These are phyloP conservation scores for Corythucha ciliata DNA, from an alignment of 2,888 invertebrate genomes.

Conservation along the genomic window DNA sequence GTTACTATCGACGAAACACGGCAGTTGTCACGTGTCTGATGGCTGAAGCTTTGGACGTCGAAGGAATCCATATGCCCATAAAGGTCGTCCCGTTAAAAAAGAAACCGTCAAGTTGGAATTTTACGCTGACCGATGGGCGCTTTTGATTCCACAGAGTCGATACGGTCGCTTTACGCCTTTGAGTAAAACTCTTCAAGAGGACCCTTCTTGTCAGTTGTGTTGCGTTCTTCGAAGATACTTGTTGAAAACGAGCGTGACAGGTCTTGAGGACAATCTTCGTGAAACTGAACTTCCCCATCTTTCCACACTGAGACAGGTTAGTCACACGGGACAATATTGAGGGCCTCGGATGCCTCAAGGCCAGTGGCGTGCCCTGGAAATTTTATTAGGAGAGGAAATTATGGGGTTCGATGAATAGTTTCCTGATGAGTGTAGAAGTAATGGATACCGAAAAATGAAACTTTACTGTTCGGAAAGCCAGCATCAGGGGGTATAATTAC, in stretches of 20 bases:
- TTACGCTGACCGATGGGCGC: not conserved
- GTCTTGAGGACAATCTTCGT: slow-evolving; percentile 73
- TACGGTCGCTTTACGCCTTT: slow-evolving; percentile 80
- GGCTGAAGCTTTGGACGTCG: slow-evolving; percentile 86
- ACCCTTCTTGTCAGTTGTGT: slow-evolving; percentile 89
- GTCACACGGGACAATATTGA: too few relatives aligned
- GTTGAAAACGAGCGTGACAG: slow-evolving; percentile 59
- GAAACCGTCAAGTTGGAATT: not conserved
- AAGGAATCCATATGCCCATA: slow-evolving; percentile 67
- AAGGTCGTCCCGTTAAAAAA: slow-evolving; percentile 49
- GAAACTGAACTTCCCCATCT: slow-evolving; percentile 77
- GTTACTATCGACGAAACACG: slow-evolving; percentile 67
- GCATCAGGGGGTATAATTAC: too few relatives aligned
- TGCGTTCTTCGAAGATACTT: slow-evolving; percentile 79
- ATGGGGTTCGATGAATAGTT: too few relatives aligned
- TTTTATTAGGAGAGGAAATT: too few relatives aligned
- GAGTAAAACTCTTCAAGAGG: slow-evolving; percentile 84
- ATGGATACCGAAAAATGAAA: too few relatives aligned
- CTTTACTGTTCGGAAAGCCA: too few relatives aligned
- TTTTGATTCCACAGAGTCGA: slow-evolving; percentile 58
- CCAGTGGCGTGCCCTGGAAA: too few relatives aligned
- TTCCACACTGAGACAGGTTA: slow-evolving; percentile 76
- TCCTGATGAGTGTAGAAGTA: too few relatives aligned
- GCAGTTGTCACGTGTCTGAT: slow-evolving; percentile 88
- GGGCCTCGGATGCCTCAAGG: too few relatives aligned